Percentiles rank a stretch among this genome's conserved stretches.
These are phyloP conservation scores for Sebastes trivittatus DNA, from an alignment of 2,797 vertebrate genomes.

Conservation along the genomic window DNA sequence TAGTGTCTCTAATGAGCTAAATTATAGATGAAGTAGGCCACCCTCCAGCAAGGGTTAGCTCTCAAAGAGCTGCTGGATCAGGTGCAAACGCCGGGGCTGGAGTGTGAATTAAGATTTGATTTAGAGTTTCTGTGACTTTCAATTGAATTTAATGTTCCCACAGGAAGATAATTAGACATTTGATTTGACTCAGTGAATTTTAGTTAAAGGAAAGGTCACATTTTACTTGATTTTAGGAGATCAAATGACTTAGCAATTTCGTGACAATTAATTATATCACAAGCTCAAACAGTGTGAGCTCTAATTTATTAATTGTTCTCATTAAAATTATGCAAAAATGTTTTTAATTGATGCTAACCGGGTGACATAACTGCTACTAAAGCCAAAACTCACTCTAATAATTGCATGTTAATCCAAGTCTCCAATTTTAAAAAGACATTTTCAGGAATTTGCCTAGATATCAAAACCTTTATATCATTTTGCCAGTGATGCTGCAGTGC, in stretches of 20 bases:
- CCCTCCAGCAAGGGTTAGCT: conserved; percentile 48
- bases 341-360: neutral
- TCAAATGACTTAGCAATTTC: neutral
- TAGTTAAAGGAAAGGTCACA: neutral
- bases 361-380: neutral
- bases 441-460: neutral
- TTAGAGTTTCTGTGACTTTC: conserved; percentile 23
- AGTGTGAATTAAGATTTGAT: conserved; percentile 24
- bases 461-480: neutral
- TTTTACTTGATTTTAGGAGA: neutral
- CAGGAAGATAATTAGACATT: neutral
- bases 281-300: neutral
- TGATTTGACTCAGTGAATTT: neutral
- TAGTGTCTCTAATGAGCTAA: conserved; percentile 68
- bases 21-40: conserved; percentile 76
- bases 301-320: neutral
- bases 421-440: neutral
- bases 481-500: conserved; percentile 23
- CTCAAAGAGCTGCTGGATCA: conserved; percentile 49
- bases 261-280: neutral
- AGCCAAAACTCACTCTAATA: neutral
- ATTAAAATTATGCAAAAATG: neutral
- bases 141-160: conserved; percentile 17
- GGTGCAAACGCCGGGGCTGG: conserved; percentile 23
- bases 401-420: neutral